Base-by-base conservation (phyloP, 2,888 invertebrate species). In the Eurytoma californica region DNA sequence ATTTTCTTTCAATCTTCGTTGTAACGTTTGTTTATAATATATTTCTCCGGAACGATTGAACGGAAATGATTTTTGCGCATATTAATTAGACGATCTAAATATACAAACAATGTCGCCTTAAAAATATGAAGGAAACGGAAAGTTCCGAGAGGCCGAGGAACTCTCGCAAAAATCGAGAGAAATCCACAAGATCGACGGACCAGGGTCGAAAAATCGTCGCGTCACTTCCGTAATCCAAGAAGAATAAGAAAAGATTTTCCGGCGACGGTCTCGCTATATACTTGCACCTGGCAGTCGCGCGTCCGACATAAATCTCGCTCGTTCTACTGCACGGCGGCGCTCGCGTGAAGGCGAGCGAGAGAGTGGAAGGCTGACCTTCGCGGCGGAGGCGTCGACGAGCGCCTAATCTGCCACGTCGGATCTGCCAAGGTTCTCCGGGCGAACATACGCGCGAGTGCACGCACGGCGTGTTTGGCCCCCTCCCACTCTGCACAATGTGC, bases 341-440 rank as follows among this genome's bases (percentile, higher is more conserved):
- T 68, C 67, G 39, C 75, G 66, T 74, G 73, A 66, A 74, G 51
- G 49, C 39, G 47, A 53, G 68, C 39, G 57, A 57, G 30, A 30
- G 67, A 39, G 66, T 49, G 20, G 16, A 57, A 16, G 18, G 49
- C 12, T 72, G 77, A 77, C 77, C 77, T 77, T 77, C 77, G 67
- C 66, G 66, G 67, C 18, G 39, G 67, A 75, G 57, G 66, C 58
- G 49, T 74, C 49, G 66, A 30, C 66, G 58, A 20, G 58, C 47
- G 57, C 51, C 80, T 80, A 80, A 80, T 80, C 80, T 77, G 65
- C 65, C 47, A 47, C 68, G 30, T 30, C 65, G 68, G 73, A 80
- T 80, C 80, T 75, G 55, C 72, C 73, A 80, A 80, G 79, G 79
- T 66, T 75, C 72, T 3, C 60, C n/a, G 30, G 58, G 55, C 70